phyloP scores from a whole-genome alignment of 2,797 vertebrate genomes.

The Anableps anableps region DNA sequence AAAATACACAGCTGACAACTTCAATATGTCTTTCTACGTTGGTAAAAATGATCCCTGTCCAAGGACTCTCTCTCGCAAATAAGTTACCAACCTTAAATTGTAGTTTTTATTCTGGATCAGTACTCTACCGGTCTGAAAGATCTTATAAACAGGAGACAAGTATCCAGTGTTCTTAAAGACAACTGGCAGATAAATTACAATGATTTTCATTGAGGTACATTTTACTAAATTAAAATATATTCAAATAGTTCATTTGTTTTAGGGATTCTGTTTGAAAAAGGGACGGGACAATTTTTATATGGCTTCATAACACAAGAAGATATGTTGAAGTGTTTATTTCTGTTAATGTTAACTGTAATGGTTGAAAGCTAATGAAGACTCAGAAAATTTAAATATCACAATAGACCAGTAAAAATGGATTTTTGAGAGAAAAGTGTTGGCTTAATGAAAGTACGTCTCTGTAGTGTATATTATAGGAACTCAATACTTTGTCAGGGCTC shows the following conservation, averaged over 20 bases:
- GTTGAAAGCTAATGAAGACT: neutral
- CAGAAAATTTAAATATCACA: neutral
- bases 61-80: conserved; percentile 22
- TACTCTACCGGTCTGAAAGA: neutral
- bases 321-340: neutral
- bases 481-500: too few relatives aligned
- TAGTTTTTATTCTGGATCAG: neutral
- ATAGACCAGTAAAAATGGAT: neutral
- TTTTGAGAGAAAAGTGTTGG: neutral
- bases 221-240: too few relatives aligned
- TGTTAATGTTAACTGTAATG: neutral
- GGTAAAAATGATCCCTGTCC: conserved; percentile 32
- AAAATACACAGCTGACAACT: conserved; percentile 17
- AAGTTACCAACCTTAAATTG: neutral
- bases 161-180: neutral
- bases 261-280: neutral
- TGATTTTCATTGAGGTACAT: too few relatives aligned
- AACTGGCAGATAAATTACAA: neutral
- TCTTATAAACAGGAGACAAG: neutral
- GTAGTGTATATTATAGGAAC: neutral
- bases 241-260: too few relatives aligned
- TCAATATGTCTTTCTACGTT: conserved; percentile 16
- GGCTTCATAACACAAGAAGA: too few relatives aligned
- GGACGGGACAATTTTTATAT: neutral
- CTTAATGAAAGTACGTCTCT: neutral